phyloP scores from a whole-genome alignment of 1,140 invertebrate genomes.

The Pseudoatta argentina region DNA sequence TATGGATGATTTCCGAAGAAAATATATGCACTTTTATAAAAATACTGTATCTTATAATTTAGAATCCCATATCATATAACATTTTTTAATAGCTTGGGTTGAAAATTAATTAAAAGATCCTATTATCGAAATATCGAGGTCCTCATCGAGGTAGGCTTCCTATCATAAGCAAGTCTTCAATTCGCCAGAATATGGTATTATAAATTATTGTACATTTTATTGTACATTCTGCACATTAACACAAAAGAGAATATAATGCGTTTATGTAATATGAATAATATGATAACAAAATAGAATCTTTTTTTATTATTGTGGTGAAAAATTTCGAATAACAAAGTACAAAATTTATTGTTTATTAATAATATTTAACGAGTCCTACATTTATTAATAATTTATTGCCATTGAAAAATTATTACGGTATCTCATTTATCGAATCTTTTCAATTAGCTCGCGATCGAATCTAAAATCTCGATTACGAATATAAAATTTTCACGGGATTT shows the following conservation, averaged over 20 bases:
- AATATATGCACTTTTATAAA: not conserved
- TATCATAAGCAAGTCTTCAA: not conserved
- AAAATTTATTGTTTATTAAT: constrained; percentile 17
- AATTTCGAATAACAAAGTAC: not conserved
- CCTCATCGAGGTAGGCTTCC: not conserved
- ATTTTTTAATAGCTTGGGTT: not conserved
- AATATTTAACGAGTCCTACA: not conserved
- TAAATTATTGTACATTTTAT: constrained; percentile 6
- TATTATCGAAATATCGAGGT: constrained; percentile 4
- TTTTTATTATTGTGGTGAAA: not conserved
- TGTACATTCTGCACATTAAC: constrained; percentile 9
- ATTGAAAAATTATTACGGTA: not conserved
- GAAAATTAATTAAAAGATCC: constrained; percentile 8
- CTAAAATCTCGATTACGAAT: constrained; percentile 2
- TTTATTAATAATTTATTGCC: constrained; percentile 24
- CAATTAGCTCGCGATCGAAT: constrained; percentile 7
- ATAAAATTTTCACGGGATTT: constrained; percentile 30
- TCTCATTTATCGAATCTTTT: not conserved
- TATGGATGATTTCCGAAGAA: not conserved
- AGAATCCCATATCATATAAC: not conserved
- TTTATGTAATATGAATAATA: not conserved
- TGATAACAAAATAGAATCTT: not conserved
- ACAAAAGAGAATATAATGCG: not conserved
- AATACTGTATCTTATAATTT: not conserved
- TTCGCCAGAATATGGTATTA: constrained; percentile 1